phyloP scores from a whole-genome alignment of 2,113 vertebrate species.

The Tylochromis polylepis region DNA sequence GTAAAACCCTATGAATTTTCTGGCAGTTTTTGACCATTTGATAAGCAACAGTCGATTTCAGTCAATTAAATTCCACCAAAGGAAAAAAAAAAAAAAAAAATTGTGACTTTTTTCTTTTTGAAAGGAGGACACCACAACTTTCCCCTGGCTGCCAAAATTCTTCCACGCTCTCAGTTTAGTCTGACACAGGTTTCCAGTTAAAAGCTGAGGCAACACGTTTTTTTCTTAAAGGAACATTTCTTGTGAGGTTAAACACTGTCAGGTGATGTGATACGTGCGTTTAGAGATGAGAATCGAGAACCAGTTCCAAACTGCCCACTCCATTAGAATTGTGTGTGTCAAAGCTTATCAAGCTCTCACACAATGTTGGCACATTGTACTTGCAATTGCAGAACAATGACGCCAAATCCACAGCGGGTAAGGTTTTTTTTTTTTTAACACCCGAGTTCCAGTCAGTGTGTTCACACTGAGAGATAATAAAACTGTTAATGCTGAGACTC shows the following conservation, averaged over 20 bases:
- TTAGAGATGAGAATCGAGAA: neutral
- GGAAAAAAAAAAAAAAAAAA: neutral
- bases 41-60: neutral
- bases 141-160: neutral
- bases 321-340: neutral
- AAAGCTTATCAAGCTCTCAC: neutral
- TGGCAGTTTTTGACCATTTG: neutral
- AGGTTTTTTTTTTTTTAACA: neutral
- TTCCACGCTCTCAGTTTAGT: neutral
- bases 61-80: neutral
- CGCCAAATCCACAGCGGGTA: neutral
- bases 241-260: neutral
- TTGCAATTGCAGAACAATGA: neutral
- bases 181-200: neutral
- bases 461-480: neutral
- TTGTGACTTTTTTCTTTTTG: too few relatives aligned
- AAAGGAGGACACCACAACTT: neutral
- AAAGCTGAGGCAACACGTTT: neutral
- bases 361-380: neutral
- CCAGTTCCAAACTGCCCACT: neutral
- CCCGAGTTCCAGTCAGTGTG: neutral
- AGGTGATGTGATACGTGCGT: neutral
- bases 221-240: rapidly evolving
- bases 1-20: neutral
- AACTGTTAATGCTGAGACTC: neutral